Conservation (phyloP, 1,140 invertebrate genomes). For the Zeugodacus cucurbitae region DNA sequence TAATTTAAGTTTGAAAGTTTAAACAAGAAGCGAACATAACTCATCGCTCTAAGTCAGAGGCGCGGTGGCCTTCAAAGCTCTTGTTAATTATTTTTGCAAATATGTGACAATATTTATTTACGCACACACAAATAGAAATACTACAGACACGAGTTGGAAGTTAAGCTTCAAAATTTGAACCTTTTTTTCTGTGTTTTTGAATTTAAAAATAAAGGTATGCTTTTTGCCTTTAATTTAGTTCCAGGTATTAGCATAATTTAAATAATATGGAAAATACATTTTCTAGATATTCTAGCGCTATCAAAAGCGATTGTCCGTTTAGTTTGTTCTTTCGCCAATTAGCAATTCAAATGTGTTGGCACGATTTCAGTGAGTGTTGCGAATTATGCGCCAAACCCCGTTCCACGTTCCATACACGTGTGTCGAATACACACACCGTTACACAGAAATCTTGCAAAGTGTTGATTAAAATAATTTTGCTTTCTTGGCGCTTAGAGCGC, state of each 20-base stretch:
- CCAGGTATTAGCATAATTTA: not conserved
- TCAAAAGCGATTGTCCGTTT: not conserved
- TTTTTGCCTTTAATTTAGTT: not conserved
- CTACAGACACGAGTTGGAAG: not conserved
- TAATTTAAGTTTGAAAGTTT: not conserved
- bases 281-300: too few relatives aligned
- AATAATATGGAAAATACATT: too few relatives aligned
- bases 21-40: not conserved
- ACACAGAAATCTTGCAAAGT: not conserved
- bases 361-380: not conserved
- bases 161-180: too few relatives aligned
- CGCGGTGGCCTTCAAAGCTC: not conserved
- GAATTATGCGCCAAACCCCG: not conserved
- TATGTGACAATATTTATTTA: constrained; percentile 3
- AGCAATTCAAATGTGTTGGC: not conserved
- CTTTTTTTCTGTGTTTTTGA: too few relatives aligned
- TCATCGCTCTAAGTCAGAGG: not conserved
- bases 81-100: not conserved
- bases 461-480: not conserved
- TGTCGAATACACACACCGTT: not conserved
- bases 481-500: not conserved
- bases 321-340: not conserved
- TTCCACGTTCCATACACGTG: not conserved
- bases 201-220: too few relatives aligned
- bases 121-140: not conserved